These are phyloP conservation scores for Noctua pronuba DNA, from an alignment of 2,888 invertebrate genomes.

Conservation along the genomic window DNA sequence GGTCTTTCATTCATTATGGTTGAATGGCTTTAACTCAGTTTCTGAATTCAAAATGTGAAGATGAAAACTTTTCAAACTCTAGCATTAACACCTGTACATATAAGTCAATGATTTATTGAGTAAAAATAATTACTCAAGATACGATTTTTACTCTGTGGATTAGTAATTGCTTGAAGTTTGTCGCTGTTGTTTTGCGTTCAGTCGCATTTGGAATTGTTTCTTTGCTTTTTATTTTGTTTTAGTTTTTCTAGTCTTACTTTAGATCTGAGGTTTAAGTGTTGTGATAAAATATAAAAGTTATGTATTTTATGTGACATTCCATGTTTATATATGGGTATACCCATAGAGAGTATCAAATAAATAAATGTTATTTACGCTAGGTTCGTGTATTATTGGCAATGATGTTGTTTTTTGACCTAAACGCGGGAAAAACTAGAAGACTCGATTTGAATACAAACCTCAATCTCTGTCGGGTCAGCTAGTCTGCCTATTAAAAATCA, in stretches of 20 bases:
- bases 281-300: constrained; percentile 42
- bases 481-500: not conserved
- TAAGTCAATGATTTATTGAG: too few relatives aligned
- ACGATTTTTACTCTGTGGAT: too few relatives aligned
- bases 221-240: not conserved
- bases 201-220: not conserved
- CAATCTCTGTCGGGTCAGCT: not conserved
- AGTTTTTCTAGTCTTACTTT: constrained; percentile 48
- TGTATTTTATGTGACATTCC: constrained; percentile 40
- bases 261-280: constrained; percentile 46
- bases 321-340: not conserved
- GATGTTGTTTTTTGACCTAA: not conserved
- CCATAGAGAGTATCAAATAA: constrained; percentile 6
- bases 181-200: not conserved
- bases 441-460: not conserved
- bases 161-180: not conserved
- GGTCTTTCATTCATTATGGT: not conserved
- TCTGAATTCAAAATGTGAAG: too few relatives aligned
- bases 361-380: constrained; percentile 6
- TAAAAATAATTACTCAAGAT: too few relatives aligned
- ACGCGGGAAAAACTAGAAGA: not conserved
- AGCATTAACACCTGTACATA: too few relatives aligned
- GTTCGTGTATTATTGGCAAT: not conserved
- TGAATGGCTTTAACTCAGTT: not conserved
- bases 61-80: not conserved